Evolutionary conservation across 1,140 invertebrate genomes (phyloP), one percentile per base, ranked within the genome.

Genomic region (Macrobrachium nipponense): DNA sequence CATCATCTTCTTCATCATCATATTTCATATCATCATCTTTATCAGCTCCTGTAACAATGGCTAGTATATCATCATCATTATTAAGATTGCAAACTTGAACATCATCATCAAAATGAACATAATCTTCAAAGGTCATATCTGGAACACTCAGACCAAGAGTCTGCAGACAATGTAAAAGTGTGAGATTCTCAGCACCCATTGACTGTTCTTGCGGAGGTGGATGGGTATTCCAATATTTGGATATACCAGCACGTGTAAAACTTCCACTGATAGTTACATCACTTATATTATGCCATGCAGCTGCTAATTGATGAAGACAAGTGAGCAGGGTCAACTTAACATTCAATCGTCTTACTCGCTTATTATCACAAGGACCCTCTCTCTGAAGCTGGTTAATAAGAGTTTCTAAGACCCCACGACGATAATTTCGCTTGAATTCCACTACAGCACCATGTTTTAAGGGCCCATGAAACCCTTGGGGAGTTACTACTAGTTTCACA

Each of bases 1-100:
- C 77, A 36, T 80, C 83, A 8, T 86, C 84, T 43, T 86, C 84
- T 36, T 86, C 77, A 27, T 70, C 68, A 23, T 86, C 77, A 20
- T 73, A 70, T 17, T 43, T 36, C 51, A 59, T 23, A 15, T 86
- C 84, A 23, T 86, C 84, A 75, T 86, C 84, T 62, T 72, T 70
- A 59, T 86, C 84, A 62, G 84, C 84, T 59, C 84, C 84, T 17
- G 84, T 86, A 59, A 86, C 84, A 75, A 80, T 72, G 14, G 86
- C 88, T 43, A 89, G 62, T 73, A 89, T 89, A 73, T 89, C 86
- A 14, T 89, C 86, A 76, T 87, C 88, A 64, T 84, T 77, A 23
- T 84, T 84, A 5, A 87, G 73, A 62, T 87, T 84, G 59, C 88
- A 89, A 58, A 85, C 86, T 78, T 89, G 88, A 51, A 89, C 72